phyloP scores from a whole-genome alignment of 2,888 invertebrate species.

The Baccha elongata region DNA sequence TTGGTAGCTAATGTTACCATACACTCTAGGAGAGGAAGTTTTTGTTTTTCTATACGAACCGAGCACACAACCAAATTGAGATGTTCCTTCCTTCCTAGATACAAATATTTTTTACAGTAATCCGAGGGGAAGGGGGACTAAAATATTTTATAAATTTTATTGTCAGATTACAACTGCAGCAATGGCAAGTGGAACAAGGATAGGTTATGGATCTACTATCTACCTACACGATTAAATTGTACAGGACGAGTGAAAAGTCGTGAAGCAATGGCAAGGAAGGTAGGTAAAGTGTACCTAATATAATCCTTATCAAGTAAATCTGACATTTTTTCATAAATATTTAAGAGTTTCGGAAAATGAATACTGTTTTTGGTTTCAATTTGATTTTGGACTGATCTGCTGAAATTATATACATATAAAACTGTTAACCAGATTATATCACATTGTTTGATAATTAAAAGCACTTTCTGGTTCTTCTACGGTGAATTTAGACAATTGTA shows the following conservation, averaged over 20 bases:
- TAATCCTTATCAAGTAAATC: conserved; percentile 29
- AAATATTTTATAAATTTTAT: conserved; percentile 24
- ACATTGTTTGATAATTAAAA: too few species aligned
- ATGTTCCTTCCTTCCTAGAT: conserved; percentile 49
- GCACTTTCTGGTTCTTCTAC: too few species aligned
- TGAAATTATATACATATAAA: too few species aligned
- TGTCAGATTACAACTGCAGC: conserved; percentile 29
- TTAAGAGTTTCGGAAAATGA: too few species aligned
- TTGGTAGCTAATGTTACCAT: conserved; percentile 12
- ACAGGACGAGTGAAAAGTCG: conserved; percentile 36
- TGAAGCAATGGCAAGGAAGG: conserved; percentile 44
- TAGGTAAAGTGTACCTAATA: not conserved
- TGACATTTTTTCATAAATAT: conserved; percentile 13
- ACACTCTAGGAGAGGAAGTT: conserved; percentile 63
- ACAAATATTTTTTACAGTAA: not conserved
- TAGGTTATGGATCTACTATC: not conserved
- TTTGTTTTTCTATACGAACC: too few species aligned
- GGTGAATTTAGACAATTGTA: too few species aligned
- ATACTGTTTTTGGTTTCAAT: too few species aligned
- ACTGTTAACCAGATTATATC: too few species aligned
- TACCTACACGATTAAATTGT: conserved; percentile 42
- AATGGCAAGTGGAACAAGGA: conserved; percentile 23
- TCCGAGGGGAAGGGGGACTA: not conserved
- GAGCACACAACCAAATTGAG: conserved; percentile 56
- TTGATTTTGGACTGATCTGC: too few species aligned